phyloP scores from a whole-genome alignment of 2,797 vertebrate species.

The Hylomyscus alleni region DNA sequence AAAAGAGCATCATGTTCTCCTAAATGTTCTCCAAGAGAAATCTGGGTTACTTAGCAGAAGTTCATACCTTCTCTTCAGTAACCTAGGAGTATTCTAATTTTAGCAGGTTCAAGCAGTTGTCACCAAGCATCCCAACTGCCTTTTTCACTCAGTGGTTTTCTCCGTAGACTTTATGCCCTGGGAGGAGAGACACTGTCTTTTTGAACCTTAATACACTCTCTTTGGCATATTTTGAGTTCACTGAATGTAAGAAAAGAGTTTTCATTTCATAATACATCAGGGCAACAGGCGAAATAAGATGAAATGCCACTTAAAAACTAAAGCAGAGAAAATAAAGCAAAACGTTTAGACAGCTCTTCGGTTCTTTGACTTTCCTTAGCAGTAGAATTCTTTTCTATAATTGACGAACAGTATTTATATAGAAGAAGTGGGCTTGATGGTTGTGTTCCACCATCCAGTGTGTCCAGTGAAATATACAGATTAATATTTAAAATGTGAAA shows the following conservation, averaged over 20 bases:
- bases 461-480: too few species aligned
- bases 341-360: not conserved
- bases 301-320: not conserved
- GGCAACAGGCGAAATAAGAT: not conserved
- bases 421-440: not conserved
- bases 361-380: not conserved
- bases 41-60: not conserved
- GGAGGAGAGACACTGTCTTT: not conserved
- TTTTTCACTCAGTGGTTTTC: not conserved
- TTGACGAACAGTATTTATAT: not conserved
- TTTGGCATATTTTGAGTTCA: conserved; percentile 26
- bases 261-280: conserved; percentile 15
- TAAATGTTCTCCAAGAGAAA: not conserved
- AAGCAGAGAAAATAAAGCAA: not conserved
- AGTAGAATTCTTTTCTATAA: not conserved
- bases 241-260: not conserved
- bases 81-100: not conserved
- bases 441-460: not conserved
- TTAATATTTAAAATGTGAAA: not conserved
- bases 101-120: conserved; percentile 36
- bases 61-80: not conserved
- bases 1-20: not conserved
- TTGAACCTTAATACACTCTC: not conserved
- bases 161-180: not conserved
- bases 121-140: not conserved